Base-by-base conservation (phyloP, 30 jellyfish, hydroid and myxozoan species). In the Pelagia noctiluca region DNA sequence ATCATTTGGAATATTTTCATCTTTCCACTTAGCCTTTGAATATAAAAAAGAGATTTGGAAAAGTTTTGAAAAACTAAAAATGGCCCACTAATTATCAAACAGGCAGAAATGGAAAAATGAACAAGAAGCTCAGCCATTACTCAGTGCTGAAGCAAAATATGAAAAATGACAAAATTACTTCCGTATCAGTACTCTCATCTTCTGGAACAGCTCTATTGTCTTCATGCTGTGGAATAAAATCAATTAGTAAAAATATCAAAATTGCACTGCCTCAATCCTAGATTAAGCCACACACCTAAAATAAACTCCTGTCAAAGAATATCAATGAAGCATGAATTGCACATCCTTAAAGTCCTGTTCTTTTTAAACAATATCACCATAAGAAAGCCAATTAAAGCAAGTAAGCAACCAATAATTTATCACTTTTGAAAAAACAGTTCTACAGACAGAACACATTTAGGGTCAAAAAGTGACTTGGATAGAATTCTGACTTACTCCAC, bases 211-310 rank as follows among this genome's bases (percentile, higher is more conserved):
- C 89, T 63, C 89, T 61, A 65, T 79, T 79, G 31, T 79, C 89
- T 11, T 79, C 89, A 79, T 62, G 89, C 89, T 79, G 57, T 16
- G n/a, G n/a, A n/a, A n/a, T n/a, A n/a, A n/a, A n/a, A n/a, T n/a
- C n/a, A n/a, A n/a, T n/a, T n/a, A n/a, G n/a, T n/a, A 63, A 28
- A 23, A 63, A 79, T 36, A 79, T 8, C 16, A 63, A 61, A 60
- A 12, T 52, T 53, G 48, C 18, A 30, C 57, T 42, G 57, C 16
- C 57, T 5, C 57, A 42, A 16, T 8, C 12, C 57, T 5, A 42
- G 16, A 42, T 42, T 8, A 42, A 42, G 16, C 8, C 16, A 42
- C 8, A 8, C 57, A 8, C 57, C 8, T 42, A 16, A 42, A 8
- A 42, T n/a, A n/a, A n/a, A n/a, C 57, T 42, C 16, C 16, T 42